Percentiles rank a stretch among this genome's conserved stretches.
Conservation (phyloP, 2,113 vertebrate species). For the Carettochelys insculpta region DNA sequence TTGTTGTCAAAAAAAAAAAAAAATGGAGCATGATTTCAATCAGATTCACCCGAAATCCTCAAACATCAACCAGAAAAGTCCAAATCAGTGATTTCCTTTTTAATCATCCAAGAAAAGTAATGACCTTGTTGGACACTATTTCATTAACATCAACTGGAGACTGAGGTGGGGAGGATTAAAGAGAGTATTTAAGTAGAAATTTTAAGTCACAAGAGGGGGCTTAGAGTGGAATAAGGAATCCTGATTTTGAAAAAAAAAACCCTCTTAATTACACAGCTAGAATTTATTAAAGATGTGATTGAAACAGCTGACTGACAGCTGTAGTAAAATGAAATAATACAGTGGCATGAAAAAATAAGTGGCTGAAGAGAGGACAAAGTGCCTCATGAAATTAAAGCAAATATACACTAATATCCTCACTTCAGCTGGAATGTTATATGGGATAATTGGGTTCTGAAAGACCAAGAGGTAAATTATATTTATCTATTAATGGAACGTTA, state of each 20-base stretch:
- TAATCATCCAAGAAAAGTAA: slow-evolving; percentile 13
- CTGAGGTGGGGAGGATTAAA: neutral
- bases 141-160: slow-evolving; percentile 13
- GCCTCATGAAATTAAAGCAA: neutral
- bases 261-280: slow-evolving; percentile 15
- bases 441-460: neutral
- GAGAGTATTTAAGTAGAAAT: slow-evolving; percentile 34
- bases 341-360: neutral
- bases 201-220: neutral
- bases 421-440: neutral
- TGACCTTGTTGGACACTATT: slow-evolving; percentile 8
- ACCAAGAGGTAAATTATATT: neutral
- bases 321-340: neutral
- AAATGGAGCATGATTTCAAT: neutral
- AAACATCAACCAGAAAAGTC: neutral
- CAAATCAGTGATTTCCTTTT: neutral
- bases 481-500: neutral
- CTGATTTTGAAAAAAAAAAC: slow-evolving; percentile 24
- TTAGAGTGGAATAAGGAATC: slow-evolving; percentile 14
- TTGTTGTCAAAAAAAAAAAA: neutral
- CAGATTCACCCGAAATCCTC: neutral
- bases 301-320: neutral
- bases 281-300: slow-evolving; percentile 11
- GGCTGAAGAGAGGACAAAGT: neutral
- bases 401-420: neutral